These are phyloP conservation scores for Geotrypetes seraphini DNA, from an alignment of 2,797 vertebrate genomes.

Conservation along the genomic window DNA sequence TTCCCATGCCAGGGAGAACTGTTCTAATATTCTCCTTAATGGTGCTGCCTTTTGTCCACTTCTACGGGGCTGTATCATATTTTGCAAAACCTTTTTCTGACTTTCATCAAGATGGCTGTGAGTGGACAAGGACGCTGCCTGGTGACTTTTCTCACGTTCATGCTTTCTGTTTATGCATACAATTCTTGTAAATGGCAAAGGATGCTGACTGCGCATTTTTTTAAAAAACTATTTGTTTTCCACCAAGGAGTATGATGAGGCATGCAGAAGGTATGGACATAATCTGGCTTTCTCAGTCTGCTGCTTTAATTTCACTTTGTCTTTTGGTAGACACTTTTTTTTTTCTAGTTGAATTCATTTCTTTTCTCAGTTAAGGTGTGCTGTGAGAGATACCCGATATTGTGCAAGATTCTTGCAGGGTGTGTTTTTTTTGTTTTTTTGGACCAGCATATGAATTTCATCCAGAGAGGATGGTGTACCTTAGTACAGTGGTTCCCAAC, in stretches of 20 bases:
- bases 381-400: too few species aligned
- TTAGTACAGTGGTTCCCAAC: too few species aligned
- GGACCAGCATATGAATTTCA: too few species aligned
- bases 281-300: neutral
- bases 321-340: neutral
- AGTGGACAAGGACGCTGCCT: neutral
- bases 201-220: neutral
- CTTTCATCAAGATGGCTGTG: neutral
- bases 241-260: conserved; percentile 11
- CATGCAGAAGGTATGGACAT: conserved; percentile 4
- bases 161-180: neutral
- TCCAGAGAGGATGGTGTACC: too few species aligned
- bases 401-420: too few species aligned
- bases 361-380: too few species aligned
- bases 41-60: too few species aligned
- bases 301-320: too few species aligned
- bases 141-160: rapidly evolving
- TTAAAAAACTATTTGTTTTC: conserved; percentile 7
- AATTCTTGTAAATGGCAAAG: conserved; percentile 2
- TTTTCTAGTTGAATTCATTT: neutral
- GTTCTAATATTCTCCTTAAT: too few species aligned
- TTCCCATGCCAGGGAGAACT: too few species aligned
- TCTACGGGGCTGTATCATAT: neutral
- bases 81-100: neutral
- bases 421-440: too few species aligned